Evolutionary conservation across 2,113 vertebrate species (phyloP), one percentile per base, ranked within the genome.

Genomic region (Calidris pugnax): DNA sequence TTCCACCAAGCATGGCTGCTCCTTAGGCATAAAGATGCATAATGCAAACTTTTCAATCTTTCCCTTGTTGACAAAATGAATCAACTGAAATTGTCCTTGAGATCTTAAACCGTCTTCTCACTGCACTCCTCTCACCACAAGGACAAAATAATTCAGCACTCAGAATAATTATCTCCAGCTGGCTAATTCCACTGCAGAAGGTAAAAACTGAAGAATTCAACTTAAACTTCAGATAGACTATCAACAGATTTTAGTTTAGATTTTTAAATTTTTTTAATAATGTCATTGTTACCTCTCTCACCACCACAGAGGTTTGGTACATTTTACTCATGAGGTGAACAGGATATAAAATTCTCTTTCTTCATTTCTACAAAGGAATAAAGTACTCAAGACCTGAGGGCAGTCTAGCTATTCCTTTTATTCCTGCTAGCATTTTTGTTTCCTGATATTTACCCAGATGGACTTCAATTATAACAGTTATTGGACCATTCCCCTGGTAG

Each of bases 131-230:
- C 78, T 80, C 60, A 75, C 45, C 28, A 81, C 26, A 74, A 83
- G 32, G 76, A 93, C 23, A 86, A 91, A 97, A 88, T 50, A 62
- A 95, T 20, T 79, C n/a, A 72, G 48, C n/a, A 78, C 50, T 72
- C 30, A 19, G 27, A 93, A 63, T 80, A 88, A 85, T 63, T 69
- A 60, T 55, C 80, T 87, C 63, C 64, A 86, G 47, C 33, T 90
- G 47, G 76, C 33, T 63, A 87, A 68, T 60, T 94, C 37, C 45
- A 86, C 27, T 73, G 51, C 27, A 87, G 51, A 87, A 89, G 20
- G 45, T 74, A 90, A 92, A 95, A 95, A 22, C 7, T 50, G 22
- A 93, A 74, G 24, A 94, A 50, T 43, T 75, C 48, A 87, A 85
- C 33, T 41, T 86, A 74, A 82, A 82, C 3, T 14, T 89, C 55